Conservation (phyloP, 2,797 vertebrate genomes). For the Adelosebastes latens region DNA sequence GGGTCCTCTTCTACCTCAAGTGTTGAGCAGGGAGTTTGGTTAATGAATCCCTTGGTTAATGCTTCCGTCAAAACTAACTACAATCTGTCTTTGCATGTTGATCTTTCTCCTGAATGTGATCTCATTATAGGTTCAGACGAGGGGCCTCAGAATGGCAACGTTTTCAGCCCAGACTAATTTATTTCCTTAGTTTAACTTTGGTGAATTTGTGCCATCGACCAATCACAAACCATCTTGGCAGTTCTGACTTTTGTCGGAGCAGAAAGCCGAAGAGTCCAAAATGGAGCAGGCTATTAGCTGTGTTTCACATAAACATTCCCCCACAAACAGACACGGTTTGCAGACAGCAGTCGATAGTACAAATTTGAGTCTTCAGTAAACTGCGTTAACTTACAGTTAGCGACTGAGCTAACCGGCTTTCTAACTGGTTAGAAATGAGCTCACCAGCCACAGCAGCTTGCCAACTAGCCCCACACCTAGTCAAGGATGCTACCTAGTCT, state of each 20-base stretch:
- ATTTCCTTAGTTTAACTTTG: not conserved
- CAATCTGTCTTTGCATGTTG: not conserved
- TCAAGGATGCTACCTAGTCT: not conserved
- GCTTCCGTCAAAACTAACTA: not conserved
- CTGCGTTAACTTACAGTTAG: not conserved
- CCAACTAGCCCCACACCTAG: not conserved
- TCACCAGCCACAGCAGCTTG: not conserved
- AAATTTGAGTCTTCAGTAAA: not conserved
- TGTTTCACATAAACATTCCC: not conserved
- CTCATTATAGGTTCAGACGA: not conserved
- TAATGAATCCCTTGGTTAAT: not conserved
- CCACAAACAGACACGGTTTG: not conserved
- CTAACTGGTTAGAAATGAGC: not conserved
- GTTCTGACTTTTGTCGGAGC: not conserved
- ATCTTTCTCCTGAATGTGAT: not conserved
- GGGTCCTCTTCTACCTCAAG: not conserved
- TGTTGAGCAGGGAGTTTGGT: not conserved
- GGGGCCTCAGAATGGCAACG: not conserved
- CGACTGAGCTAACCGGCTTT: not conserved
- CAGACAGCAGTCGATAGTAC: not conserved
- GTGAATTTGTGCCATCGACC: not conserved
- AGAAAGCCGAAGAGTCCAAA: not conserved
- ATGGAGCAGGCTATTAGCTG: not conserved
- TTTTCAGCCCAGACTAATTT: not conserved
- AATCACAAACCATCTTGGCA: not conserved